phyloP scores from a whole-genome alignment of 1,140 invertebrate genomes.

The Cydia strobilella region DNA sequence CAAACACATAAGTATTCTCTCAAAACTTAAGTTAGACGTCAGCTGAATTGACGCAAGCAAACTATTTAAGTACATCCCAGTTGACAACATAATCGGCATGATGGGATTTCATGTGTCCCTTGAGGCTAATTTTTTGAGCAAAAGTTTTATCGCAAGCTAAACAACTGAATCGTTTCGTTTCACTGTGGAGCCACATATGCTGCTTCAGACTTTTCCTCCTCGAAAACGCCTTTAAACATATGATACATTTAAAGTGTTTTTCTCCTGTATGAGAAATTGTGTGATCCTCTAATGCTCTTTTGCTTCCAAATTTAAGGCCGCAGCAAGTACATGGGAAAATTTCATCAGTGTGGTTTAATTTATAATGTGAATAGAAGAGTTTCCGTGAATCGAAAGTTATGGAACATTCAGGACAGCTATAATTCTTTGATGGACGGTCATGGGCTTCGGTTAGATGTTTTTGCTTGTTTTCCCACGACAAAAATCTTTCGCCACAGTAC shows the following conservation, averaged over 20 bases:
- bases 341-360: slow-evolving; percentile 59
- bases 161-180: slow-evolving; percentile 67
- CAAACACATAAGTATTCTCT: not conserved
- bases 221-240: slow-evolving; percentile 75
- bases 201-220: slow-evolving; percentile 77
- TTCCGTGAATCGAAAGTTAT: slow-evolving; percentile 51
- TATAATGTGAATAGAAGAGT: slow-evolving; percentile 62
- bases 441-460: slow-evolving; percentile 57
- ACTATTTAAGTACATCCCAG: not conserved
- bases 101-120: slow-evolving; percentile 61
- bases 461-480: slow-evolving; percentile 63
- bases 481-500: slow-evolving; percentile 60
- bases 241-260: slow-evolving; percentile 60
- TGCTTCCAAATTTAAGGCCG: slow-evolving; percentile 56
- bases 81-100: slow-evolving; percentile 49
- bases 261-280: slow-evolving; percentile 61
- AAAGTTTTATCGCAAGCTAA: slow-evolving; percentile 80
- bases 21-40: not conserved
- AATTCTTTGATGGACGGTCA: slow-evolving; percentile 48
- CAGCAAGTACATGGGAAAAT: slow-evolving; percentile 59
- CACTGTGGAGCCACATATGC: slow-evolving; percentile 77
- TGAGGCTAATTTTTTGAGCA: slow-evolving; percentile 70
- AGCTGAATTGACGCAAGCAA: not conserved
- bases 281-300: slow-evolving; percentile 58
- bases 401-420: slow-evolving; percentile 61